A percentile compares a stretch with the other conserved stretches of the same genome.
Evolutionary conservation across 2,113 vertebrate species (phyloP).

Genomic region (Xiphophorus couchianus): DNA sequence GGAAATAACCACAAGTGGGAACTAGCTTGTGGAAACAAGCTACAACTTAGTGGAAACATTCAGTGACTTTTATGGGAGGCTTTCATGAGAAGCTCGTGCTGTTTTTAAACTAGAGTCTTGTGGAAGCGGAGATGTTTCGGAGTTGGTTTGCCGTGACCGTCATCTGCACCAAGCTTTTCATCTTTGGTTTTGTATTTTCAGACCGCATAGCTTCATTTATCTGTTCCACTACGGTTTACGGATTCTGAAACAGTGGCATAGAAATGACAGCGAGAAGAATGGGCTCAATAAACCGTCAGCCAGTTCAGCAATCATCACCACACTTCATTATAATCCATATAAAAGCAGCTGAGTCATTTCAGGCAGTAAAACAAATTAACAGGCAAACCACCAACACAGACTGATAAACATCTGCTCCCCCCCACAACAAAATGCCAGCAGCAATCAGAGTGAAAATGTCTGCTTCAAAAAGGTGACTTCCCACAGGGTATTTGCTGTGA

Average conservation of each 20-base stretch:
- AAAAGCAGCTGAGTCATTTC: not conserved
- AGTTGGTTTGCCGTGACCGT: not conserved
- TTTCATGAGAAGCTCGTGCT: not conserved
- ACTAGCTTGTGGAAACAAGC: no score
- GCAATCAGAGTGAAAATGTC: not conserved
- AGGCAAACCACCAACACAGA: not conserved
- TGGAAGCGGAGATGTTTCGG: not conserved
- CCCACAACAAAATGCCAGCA: not conserved
- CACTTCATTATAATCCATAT: not conserved
- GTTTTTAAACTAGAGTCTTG: not conserved
- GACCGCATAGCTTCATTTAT: not conserved
- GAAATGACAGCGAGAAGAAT: not conserved
- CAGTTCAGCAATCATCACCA: not conserved
- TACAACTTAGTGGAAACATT: not conserved
- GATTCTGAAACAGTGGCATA: not conserved
- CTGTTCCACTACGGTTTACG: not conserved
- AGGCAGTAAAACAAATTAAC: not conserved
- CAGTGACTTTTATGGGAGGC: not conserved
- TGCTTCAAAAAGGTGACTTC: not conserved
- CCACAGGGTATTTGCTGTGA: not conserved
- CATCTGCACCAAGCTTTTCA: not conserved
- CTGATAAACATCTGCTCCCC: not conserved
- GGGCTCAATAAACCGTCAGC: not conserved
- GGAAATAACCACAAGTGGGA: not conserved
- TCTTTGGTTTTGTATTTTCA: conserved; percentile 1